Base-by-base conservation (phyloP, 2,888 invertebrate genomes). In the Horisme vitalbata region DNA sequence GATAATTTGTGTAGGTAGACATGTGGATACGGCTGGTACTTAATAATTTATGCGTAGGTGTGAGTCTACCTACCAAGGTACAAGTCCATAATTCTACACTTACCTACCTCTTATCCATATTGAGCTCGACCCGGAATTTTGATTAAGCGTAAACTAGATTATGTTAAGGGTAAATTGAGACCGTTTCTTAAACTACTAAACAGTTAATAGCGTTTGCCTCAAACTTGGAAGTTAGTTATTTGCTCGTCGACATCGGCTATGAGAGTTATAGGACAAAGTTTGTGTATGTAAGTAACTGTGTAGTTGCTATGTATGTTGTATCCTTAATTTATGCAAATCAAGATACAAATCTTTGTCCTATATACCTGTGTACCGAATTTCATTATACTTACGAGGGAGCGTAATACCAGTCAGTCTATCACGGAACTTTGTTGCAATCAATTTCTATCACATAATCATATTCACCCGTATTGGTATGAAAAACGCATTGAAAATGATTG, bases 81-180 rank as follows among this genome's bases (percentile, higher is more conserved):
- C 68, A 64, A 61, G 59, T 46, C 62, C 55, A 64, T 69, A 69
- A 73, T 60, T 52, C 61, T 66, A 18, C 6, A 63, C 60, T 59
- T 47, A 36, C 21, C 23, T 30, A 71, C 68, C 63, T 69, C 70
- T 61, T 67, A 72, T 66, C 69, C 72, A 74, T 72, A 79, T 75
- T 75, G 73, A 65, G 71, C 71, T 71, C 71, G 75, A 79, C 83
- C 82, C 81, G 64, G 79, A 82, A 83, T 84, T 84, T 81, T 83
- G 83, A 84, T 84, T 83, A 83, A 80, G 80, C 71, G 73, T 69
- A 75, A 83, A 83, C 79, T 75, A 82, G 83, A 83, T 83, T 83
- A 82, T 75, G 66, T 66, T 71, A 65, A 70, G 77, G 76, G 75
- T 75, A 77, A 75, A 80, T 79, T 71, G 75, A 74, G 77, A 70